Percentiles rank a stretch among this genome's conserved stretches.
Conservation (phyloP, 2,113 vertebrate species). For the Elaphurus davidianus region DNA sequence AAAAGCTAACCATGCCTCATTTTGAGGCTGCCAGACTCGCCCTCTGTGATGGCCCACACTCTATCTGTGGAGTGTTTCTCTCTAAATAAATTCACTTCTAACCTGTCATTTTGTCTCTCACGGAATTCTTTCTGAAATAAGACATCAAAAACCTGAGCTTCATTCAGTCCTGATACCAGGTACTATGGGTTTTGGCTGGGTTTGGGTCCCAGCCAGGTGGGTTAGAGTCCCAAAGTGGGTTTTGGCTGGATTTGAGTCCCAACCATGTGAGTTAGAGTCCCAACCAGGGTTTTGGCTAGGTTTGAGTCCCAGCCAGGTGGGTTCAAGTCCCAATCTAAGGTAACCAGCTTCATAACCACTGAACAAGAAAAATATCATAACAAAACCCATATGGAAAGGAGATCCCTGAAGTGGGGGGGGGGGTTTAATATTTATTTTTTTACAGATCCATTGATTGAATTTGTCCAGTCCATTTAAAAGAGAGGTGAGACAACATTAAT, state of each 20-base stretch:
- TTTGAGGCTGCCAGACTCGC: background rate
- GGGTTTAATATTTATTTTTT: background rate
- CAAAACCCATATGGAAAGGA: background rate
- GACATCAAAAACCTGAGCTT: background rate
- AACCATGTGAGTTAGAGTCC: too few species aligned
- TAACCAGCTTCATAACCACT: background rate
- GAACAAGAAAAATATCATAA: conserved; percentile 21
- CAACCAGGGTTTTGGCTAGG: too few species aligned
- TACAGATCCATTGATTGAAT: background rate
- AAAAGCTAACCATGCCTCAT: background rate
- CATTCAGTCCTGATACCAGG: background rate
- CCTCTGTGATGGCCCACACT: background rate
- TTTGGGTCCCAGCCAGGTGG: background rate
- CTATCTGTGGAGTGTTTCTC: background rate
- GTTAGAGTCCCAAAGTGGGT: background rate
- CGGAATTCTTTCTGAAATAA: background rate
- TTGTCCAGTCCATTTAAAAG: background rate
- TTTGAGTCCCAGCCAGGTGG: background rate
- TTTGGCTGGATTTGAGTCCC: background rate
- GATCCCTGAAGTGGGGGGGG: background rate
- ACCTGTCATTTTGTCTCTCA: background rate
- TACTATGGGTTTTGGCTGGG: background rate
- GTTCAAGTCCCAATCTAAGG: background rate
- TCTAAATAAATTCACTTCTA: background rate
- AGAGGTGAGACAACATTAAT: background rate